Evolutionary conservation across 2,888 invertebrate species (phyloP).

Genomic region (Zaprionus bogoriensis): DNA sequence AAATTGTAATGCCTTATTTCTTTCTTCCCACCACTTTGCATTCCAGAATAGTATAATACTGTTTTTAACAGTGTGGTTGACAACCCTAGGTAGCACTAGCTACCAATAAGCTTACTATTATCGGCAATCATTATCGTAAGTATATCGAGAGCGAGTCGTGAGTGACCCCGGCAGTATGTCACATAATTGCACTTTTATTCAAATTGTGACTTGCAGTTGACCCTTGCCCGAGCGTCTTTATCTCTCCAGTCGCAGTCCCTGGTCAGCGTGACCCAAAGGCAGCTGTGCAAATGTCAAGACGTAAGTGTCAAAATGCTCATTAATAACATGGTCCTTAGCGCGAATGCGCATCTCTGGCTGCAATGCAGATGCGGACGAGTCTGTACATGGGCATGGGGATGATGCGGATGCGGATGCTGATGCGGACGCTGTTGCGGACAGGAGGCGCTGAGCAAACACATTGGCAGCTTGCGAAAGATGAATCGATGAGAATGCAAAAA

Average conservation of each 20-base stretch:
- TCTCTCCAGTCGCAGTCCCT: slow-evolving; percentile 18
- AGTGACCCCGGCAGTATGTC: slow-evolving; percentile 32
- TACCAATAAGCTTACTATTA: too few species aligned
- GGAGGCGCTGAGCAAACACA: slow-evolving; percentile 60
- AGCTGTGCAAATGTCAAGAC: slow-evolving; percentile 80
- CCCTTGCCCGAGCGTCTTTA: slow-evolving; percentile 46
- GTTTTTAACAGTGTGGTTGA: too few species aligned
- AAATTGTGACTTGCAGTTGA: slow-evolving; percentile 59
- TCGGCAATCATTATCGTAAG: slow-evolving; percentile 3
- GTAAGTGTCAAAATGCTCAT: slow-evolving; percentile 82
- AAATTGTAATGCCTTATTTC: too few species aligned
- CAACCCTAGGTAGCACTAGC: too few species aligned
- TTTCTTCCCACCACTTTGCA: too few species aligned
- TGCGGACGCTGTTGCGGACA: slow-evolving; percentile 6
- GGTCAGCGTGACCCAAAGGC: slow-evolving; percentile 52
- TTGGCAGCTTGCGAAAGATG: slow-evolving; percentile 64
- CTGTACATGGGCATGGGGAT: slow-evolving; percentile 15
- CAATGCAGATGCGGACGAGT: slow-evolving; percentile 39
- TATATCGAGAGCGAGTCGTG: slow-evolving; percentile 26
- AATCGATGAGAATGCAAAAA: slow-evolving; percentile 81
- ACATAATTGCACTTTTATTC: slow-evolving; percentile 69
- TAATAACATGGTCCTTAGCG: slow-evolving; percentile 77
- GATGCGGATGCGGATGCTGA: slow-evolving; percentile 16
- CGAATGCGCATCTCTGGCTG: slow-evolving; percentile 38
- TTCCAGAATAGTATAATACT: too few species aligned